These are phyloP conservation scores for Zaprionus tsacasi DNA, from an alignment of 1,140 invertebrate species.

Conservation along the genomic window DNA sequence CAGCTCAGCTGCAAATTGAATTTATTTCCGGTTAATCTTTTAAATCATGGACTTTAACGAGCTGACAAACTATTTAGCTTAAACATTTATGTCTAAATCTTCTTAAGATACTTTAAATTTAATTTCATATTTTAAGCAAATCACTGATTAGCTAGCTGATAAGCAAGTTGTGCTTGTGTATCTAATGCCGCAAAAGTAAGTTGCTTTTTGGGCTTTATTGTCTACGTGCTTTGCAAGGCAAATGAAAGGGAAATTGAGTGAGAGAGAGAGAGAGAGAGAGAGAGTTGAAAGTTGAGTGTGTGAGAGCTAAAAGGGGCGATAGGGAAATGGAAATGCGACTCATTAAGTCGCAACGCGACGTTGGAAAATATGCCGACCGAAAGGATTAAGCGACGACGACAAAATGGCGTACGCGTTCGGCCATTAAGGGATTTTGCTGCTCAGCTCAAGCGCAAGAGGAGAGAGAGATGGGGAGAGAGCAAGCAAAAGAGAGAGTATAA, in stretches of 20 bases:
- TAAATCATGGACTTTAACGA: not conserved
- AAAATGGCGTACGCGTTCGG: constrained; percentile 55
- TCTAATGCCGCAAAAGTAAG: constrained; percentile 31
- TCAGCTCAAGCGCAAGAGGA: constrained; percentile 1
- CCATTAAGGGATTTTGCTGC: constrained; percentile 64
- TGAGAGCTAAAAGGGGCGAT: not conserved
- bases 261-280: not conserved
- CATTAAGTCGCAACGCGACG: constrained; percentile 66
- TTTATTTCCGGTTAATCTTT: not conserved
- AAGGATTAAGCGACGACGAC: constrained; percentile 67
- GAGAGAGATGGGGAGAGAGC: not conserved
- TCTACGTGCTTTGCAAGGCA: constrained; percentile 59
- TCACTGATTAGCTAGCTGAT: constrained; percentile 48
- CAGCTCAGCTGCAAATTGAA: not conserved
- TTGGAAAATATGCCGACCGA: constrained; percentile 70
- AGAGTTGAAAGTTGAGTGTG: not conserved
- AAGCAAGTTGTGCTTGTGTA: constrained; percentile 47
- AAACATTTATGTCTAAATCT: not conserved
- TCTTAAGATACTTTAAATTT: not conserved
- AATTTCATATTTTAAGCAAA: constrained; percentile 4
- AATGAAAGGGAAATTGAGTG: constrained; percentile 5
- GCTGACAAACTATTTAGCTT: not conserved
- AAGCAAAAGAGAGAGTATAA: constrained; percentile 47
- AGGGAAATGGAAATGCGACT: constrained; percentile 52
- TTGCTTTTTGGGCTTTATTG: constrained; percentile 47